Evolutionary conservation across 1,140 invertebrate genomes (phyloP).

Genomic region (Saccostrea echinata): DNA sequence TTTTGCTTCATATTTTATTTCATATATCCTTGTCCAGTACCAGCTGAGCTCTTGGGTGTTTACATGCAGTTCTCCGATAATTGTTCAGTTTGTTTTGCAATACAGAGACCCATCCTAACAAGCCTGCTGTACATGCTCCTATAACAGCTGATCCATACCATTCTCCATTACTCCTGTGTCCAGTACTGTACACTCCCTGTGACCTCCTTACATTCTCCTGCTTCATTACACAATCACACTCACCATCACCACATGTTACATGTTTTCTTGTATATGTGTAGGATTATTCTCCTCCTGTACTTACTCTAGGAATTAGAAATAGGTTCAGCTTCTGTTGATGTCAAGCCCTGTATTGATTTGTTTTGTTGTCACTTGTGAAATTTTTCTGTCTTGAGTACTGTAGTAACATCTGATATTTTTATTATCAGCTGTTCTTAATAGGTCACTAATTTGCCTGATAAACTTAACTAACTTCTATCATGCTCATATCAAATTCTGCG

Average conservation of each 20-base stretch:
- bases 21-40: background rate
- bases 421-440: background rate
- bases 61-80: no score
- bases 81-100: no score
- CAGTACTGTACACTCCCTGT: background rate
- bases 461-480: no score
- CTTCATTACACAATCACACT: constrained; percentile 21
- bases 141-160: background rate
- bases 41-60: no score
- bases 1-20: background rate
- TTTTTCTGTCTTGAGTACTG: background rate
- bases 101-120: no score
- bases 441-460: no score
- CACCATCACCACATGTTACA: background rate
- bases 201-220: background rate
- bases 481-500: background rate
- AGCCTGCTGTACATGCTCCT: background rate
- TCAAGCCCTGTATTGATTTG: background rate
- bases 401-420: background rate
- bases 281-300: background rate
- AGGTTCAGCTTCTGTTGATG: no score
- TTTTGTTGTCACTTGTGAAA: background rate
- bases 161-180: background rate
- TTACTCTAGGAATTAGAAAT: no score
- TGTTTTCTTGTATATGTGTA: background rate